Percentiles rank a stretch among this genome's conserved stretches.
Conservation (phyloP, 2,797 vertebrate species). For the Meriones psammophilus region DNA sequence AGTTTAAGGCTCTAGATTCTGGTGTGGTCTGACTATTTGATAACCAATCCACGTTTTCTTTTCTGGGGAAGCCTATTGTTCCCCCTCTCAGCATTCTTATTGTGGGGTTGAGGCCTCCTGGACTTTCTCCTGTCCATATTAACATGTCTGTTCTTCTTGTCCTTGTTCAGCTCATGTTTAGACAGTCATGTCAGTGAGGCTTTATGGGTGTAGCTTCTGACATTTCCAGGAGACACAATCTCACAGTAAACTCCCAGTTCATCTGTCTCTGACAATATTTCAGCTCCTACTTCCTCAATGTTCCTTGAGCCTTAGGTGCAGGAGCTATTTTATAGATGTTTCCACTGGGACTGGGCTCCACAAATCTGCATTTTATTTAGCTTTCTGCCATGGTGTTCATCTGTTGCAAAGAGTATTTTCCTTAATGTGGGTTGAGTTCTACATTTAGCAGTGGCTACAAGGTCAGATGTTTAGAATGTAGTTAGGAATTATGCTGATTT, state of each 20-base stretch:
- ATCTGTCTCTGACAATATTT: background rate
- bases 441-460: background rate
- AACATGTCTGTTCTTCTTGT: background rate
- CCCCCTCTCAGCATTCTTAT: background rate
- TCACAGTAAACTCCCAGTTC: background rate
- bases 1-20: too few relatives aligned
- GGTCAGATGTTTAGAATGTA: background rate
- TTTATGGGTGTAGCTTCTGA: background rate
- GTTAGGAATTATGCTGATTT: background rate
- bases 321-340: background rate
- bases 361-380: background rate
- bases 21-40: background rate
- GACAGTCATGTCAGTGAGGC: background rate
- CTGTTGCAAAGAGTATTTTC: background rate
- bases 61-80: background rate
- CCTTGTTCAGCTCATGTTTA: background rate
- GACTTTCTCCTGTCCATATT: background rate
- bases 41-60: background rate
- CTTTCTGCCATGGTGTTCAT: background rate
- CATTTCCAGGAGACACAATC: background rate
- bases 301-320: background rate
- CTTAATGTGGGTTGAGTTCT: background rate
- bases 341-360: background rate
- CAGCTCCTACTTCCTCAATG: background rate
- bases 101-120: background rate